Percentiles rank a stretch among this genome's conserved stretches.
These are phyloP conservation scores for Drosophila navojoa DNA, from an alignment of 1,140 invertebrate species.

Conservation along the genomic window DNA sequence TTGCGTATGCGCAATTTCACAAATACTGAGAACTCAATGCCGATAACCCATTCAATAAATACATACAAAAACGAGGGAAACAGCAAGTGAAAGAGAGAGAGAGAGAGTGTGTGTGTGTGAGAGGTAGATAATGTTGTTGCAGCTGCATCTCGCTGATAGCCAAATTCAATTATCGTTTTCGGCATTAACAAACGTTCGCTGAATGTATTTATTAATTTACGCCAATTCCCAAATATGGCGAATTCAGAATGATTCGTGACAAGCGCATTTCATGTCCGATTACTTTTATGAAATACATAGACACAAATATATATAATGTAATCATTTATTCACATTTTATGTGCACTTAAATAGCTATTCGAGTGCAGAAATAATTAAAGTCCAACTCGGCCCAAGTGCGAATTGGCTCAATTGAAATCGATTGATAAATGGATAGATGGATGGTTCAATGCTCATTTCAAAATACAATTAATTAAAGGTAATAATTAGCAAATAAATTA, in stretches of 20 bases:
- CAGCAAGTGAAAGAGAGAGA: background rate
- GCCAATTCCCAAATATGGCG: slow-evolving; percentile 1
- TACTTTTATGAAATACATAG: too few species aligned
- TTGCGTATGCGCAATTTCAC: slow-evolving; percentile 29
- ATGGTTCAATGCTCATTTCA: too few species aligned
- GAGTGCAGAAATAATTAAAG: too few species aligned
- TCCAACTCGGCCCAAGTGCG: too few species aligned
- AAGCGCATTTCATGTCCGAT: background rate
- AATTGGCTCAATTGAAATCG: too few species aligned
- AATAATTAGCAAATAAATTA: too few species aligned
- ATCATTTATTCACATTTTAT: too few species aligned
- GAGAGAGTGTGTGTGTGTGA: background rate
- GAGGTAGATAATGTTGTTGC: slow-evolving; percentile 10
- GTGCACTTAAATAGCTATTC: too few species aligned
- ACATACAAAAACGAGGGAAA: background rate
- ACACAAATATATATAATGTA: too few species aligned
- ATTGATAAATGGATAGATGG: too few species aligned
- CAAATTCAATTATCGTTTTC: slow-evolving; percentile 47
- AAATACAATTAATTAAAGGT: too few species aligned
- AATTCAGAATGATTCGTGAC: background rate
- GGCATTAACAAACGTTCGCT: slow-evolving; percentile 9
- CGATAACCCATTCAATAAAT: slow-evolving; percentile 25
- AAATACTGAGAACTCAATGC: slow-evolving; percentile 26
- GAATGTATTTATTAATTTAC: slow-evolving; percentile 35
- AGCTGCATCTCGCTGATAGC: slow-evolving; percentile 28